Base-by-base conservation (phyloP, 2,888 invertebrate genomes). In the Drosophila mimetica region DNA sequence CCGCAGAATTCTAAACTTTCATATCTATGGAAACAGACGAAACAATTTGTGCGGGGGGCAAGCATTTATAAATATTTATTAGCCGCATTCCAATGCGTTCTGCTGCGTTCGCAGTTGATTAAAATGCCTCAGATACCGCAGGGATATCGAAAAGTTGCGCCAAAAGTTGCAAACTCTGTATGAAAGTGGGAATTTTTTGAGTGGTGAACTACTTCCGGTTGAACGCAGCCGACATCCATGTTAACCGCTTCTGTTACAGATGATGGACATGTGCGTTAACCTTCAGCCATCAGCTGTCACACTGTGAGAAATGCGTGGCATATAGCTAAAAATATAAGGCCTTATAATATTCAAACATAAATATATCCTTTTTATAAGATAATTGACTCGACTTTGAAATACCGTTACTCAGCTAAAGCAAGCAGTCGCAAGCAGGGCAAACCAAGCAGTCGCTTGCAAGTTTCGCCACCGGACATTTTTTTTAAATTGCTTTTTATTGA, bases 31-130 rank as follows among this genome's bases (percentile, higher is more conserved):
- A 36, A 30, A 37, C 22, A 41, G 37, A 14, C 39, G 34, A 44
- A 52, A 64, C 65, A 63, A 30, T 63, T 28, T 64, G 54, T 44
- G 37, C 36, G 61, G 28, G 65, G 28, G 37, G 32, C n/a, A n/a
- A 52, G 47, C 39, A 63, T 69, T 74, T 77, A 79, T 82, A 82
- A 81, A 81, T 81, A 81, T 85, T 81, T 79, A 85, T 85, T 82
- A 85, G 81, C 79, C 75, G 61, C 72, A 51, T 52, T 36, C 61
- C 53, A 39, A 50, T 39, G 53, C 42, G 48, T 48, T 44, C 41
- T 32, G 25, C 61, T 28, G 61, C 25, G 63, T 58, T 58, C 57
- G 61, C 67, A 58, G 81, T 82, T 82, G 76, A 82, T 81, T 79
- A 79, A 79, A 81, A 81, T 79, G 71, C 74, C 74, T 55, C 54